phyloP scores from a whole-genome alignment of 2,113 vertebrate species.

The Puma concolor region DNA sequence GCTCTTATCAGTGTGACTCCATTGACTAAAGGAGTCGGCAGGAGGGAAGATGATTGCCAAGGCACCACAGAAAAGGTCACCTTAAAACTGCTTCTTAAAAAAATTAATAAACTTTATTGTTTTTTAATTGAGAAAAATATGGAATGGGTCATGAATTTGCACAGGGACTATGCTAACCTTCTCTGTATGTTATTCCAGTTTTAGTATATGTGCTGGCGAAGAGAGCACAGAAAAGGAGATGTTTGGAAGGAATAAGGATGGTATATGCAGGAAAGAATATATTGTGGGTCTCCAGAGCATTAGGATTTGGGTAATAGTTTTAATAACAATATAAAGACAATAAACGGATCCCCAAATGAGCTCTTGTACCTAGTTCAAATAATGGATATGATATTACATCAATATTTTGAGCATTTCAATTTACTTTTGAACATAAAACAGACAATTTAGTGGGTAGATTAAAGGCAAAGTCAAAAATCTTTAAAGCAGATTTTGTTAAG shows the following conservation, averaged over 20 bases:
- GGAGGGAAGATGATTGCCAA: neutral
- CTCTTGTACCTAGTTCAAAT: slow-evolving; percentile 52
- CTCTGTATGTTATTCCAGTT: neutral
- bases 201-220: neutral
- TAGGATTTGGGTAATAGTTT: slow-evolving; percentile 50
- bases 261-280: neutral
- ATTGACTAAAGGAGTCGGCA: neutral
- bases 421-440: slow-evolving; percentile 58
- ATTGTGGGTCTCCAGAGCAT: neutral
- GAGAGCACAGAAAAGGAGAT: neutral
- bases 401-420: slow-evolving; percentile 69
- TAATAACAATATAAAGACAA: slow-evolving; percentile 53
- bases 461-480: slow-evolving; percentile 26
- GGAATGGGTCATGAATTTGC: neutral
- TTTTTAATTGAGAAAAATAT: neutral
- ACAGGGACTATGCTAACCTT: neutral
- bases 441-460: slow-evolving; percentile 39
- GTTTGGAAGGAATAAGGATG: neutral
- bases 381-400: slow-evolving; percentile 27
- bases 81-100: neutral
- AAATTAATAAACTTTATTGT: neutral
- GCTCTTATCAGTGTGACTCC: neutral
- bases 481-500: slow-evolving; percentile 40
- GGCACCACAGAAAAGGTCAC: neutral
- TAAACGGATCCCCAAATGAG: slow-evolving; percentile 34